Evolutionary conservation across 2,113 vertebrate species (phyloP).

Genomic region (Isurus oxyrinchus): DNA sequence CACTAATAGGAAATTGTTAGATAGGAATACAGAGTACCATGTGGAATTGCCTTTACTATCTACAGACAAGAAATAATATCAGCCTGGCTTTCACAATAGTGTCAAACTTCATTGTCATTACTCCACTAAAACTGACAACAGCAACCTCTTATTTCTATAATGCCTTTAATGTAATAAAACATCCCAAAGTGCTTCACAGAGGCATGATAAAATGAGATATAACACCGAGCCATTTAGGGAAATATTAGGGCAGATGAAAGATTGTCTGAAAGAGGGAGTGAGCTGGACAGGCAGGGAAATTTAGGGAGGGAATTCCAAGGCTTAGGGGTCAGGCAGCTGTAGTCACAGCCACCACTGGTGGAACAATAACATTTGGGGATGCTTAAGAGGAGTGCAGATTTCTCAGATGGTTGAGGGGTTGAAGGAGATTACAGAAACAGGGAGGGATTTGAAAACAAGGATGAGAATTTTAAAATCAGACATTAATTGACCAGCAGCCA

Average conservation of each 20-base stretch:
- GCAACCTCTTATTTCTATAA: not conserved
- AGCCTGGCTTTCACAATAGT: not conserved
- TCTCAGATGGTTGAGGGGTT: not conserved
- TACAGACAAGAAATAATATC: not conserved
- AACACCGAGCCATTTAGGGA: not conserved
- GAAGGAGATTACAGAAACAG: not conserved
- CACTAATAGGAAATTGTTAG: not conserved
- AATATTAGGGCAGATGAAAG: not conserved
- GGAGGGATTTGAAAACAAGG: not conserved
- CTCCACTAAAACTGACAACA: not conserved
- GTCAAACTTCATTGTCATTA: not conserved
- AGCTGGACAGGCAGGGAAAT: not conserved
- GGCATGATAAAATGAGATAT: not conserved
- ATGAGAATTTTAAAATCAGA: not conserved
- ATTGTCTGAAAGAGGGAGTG: not conserved
- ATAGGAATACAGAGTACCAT: not conserved
- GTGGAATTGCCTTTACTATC: not conserved
- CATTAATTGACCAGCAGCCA: not conserved
- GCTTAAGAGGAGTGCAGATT: not conserved
- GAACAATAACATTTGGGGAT: not conserved
- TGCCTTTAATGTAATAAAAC: not conserved
- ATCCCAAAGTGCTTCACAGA: not conserved
- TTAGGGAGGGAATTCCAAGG: not conserved
- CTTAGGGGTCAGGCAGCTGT: not conserved
- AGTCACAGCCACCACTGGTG: not conserved